A percentile compares a stretch with the other conserved stretches of the same genome.
Evolutionary conservation across 2,797 vertebrate genomes (phyloP).

Genomic region (Delichon dasypus): DNA sequence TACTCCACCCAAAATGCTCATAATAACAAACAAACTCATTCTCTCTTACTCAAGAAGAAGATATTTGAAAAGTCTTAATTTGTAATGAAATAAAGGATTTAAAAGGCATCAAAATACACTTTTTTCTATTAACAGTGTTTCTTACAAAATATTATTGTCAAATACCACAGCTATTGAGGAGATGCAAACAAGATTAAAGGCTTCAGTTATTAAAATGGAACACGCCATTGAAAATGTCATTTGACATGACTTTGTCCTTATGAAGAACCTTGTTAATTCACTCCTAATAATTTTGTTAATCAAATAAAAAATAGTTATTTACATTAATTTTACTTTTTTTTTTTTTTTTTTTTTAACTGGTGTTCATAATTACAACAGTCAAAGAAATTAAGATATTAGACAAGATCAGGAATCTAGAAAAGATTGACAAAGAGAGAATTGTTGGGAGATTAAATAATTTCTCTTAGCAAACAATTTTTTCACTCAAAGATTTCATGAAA

Average conservation of each 20-base stretch:
- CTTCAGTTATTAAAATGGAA: background rate
- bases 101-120: background rate
- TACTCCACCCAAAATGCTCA: background rate
- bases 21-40: background rate
- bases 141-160: background rate
- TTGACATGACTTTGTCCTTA: background rate
- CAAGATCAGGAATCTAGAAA: background rate
- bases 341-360: background rate
- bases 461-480: background rate
- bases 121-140: background rate
- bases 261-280: background rate
- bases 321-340: background rate
- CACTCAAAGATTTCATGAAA: background rate
- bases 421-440: background rate
- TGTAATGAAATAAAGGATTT: background rate
- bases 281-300: background rate
- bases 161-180: background rate
- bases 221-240: background rate
- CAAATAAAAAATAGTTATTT: background rate
- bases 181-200: background rate
- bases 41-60: background rate
- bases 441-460: background rate
- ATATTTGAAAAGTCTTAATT: background rate
- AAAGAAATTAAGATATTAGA: background rate
- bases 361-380: background rate